A percentile compares a stretch with the other conserved stretches of the same genome.
Conservation (phyloP, 2,113 vertebrate species). For the Chroicocephalus ridibundus region DNA sequence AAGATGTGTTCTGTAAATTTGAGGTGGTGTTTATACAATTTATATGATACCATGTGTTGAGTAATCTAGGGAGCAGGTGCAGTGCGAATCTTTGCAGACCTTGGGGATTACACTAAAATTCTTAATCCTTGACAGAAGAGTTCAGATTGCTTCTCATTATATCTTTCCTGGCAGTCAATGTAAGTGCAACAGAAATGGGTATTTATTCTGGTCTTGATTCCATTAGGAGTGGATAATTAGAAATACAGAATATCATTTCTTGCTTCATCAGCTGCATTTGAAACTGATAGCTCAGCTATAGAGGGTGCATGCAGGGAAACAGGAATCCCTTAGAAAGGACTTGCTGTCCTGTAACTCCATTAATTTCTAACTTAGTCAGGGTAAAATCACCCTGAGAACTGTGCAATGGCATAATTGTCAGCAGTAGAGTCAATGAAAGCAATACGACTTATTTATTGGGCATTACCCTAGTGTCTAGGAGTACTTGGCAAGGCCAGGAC, state of each 20-base stretch:
- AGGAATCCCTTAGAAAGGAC: neutral
- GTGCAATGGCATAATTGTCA: neutral
- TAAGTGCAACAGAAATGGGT: neutral
- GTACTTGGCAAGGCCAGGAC: neutral
- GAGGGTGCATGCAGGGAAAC: neutral
- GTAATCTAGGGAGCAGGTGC: neutral
- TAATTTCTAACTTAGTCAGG: neutral
- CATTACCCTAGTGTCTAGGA: neutral
- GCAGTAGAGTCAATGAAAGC: neutral
- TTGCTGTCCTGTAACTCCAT: neutral
- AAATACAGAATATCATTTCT: neutral
- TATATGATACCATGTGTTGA: neutral
- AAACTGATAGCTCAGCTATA: neutral
- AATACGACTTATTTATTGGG: neutral
- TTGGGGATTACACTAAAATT: neutral
- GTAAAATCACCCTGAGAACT: neutral
- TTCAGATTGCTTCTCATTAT: neutral
- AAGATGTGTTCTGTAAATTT: neutral
- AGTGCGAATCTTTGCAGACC: neutral
- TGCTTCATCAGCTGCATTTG: neutral
- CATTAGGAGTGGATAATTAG: neutral
- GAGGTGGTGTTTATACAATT: neutral
- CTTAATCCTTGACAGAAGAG: neutral
- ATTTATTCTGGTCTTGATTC: neutral
- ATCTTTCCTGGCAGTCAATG: neutral